These are phyloP conservation scores for Dermolepida albohirtum DNA, from an alignment of 2,888 invertebrate genomes.

Conservation along the genomic window DNA sequence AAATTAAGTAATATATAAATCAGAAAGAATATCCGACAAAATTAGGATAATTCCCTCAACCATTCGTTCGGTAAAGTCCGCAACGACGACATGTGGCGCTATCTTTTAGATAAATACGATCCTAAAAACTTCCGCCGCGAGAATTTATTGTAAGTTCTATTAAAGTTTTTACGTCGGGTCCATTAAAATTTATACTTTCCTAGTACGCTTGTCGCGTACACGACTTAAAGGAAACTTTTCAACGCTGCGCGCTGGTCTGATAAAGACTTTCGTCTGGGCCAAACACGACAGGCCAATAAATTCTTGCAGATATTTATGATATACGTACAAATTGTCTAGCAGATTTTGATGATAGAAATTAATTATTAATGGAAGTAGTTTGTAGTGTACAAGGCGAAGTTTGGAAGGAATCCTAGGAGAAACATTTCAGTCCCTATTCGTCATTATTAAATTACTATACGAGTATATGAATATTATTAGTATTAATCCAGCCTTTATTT, in stretches of 20 bases:
- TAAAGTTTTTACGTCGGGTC: conserved; percentile 32
- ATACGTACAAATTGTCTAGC: conserved; percentile 25
- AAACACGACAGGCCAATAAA: conserved; percentile 32
- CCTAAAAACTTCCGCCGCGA: conserved; percentile 31
- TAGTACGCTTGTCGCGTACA: conserved; percentile 14
- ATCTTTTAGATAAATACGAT: conserved; percentile 30
- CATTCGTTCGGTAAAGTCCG: conserved; percentile 22
- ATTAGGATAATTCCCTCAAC: conserved; percentile 35
- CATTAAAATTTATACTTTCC: conserved; percentile 38
- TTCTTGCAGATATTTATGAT: conserved; percentile 28
- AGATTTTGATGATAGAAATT: conserved; percentile 25
- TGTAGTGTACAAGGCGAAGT: too few species aligned
- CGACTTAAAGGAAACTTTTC: conserved; percentile 28
- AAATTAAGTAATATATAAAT: conserved; percentile 38
- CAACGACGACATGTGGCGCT: conserved; percentile 33
- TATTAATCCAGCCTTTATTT: too few species aligned
- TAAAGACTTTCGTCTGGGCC: conserved; percentile 18
- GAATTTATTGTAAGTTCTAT: conserved; percentile 39
- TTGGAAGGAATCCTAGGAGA: too few species aligned
- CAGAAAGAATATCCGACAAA: conserved; percentile 37
- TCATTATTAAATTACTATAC: too few species aligned
- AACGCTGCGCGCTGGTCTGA: conserved; percentile 12
- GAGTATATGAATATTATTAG: too few species aligned
- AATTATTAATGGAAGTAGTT: conserved; percentile 12
- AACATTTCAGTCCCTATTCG: too few species aligned